Percentiles rank a stretch among this genome's conserved stretches.
phyloP scores from a whole-genome alignment of 2,113 vertebrate species.

The Pungitius pungitius region DNA sequence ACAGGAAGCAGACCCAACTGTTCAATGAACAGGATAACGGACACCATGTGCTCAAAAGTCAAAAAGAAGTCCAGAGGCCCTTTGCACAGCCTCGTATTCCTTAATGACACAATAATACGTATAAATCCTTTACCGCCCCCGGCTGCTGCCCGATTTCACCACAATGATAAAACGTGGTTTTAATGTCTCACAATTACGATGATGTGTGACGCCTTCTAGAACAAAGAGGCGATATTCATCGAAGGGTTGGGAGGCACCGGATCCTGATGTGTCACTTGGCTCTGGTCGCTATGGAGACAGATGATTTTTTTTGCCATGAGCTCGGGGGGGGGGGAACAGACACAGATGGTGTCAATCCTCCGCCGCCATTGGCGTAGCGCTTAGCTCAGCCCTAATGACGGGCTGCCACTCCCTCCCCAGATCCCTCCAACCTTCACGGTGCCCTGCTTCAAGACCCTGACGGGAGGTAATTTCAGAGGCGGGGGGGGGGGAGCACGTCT shows the following conservation, averaged over 20 bases:
- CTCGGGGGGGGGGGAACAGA: too few species aligned
- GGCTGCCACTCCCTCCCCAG: conserved; percentile 34
- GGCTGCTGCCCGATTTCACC: neutral
- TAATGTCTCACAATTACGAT: conserved; percentile 24
- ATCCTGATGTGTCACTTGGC: conserved; percentile 57
- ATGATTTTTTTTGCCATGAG: conserved; percentile 47
- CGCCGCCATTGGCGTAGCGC: conserved; percentile 45
- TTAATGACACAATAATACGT: neutral
- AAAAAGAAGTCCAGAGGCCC: neutral
- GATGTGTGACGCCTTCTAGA: conserved; percentile 35
- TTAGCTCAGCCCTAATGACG: conserved; percentile 54
- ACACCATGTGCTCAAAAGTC: neutral
- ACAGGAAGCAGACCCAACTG: neutral
- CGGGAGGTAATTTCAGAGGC: conserved; percentile 47
- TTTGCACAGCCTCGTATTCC: neutral
- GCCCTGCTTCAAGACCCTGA: conserved; percentile 27
- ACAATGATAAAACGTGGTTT: conserved; percentile 9
- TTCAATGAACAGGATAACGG: neutral
- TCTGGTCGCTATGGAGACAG: conserved; percentile 65
- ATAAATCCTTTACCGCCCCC: conserved; percentile 10
- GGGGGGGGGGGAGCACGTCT: conserved; percentile 36
- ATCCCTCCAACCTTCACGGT: conserved; percentile 42
- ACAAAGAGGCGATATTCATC: conserved; percentile 40
- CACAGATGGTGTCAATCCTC: conserved; percentile 42
- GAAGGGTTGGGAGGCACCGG: conserved; percentile 29